These are phyloP conservation scores for Nomada goodeniana DNA, from an alignment of 2,888 invertebrate genomes.

Conservation along the genomic window DNA sequence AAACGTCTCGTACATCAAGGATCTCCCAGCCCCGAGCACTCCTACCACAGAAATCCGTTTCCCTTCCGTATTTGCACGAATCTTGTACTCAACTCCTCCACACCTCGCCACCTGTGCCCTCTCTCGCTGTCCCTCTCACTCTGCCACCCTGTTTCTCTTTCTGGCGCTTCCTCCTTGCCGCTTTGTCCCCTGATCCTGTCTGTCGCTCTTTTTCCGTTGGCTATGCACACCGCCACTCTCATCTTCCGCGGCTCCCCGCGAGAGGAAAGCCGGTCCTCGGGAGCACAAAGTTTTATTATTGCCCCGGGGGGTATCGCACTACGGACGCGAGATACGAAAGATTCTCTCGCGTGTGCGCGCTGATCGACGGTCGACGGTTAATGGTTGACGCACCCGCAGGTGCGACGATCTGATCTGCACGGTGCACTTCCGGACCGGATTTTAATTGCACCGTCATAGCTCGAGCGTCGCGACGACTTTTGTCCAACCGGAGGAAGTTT, in stretches of 20 bases:
- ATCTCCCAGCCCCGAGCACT: conserved; percentile 67
- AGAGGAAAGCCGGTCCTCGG: conserved; percentile 67
- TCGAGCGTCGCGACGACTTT: too few species aligned
- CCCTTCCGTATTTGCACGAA: conserved; percentile 74
- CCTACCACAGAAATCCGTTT: conserved; percentile 70
- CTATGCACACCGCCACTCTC: conserved; percentile 4
- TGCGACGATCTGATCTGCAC: too few species aligned
- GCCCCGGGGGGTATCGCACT: conserved; percentile 70
- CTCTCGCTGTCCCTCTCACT: conserved; percentile 4
- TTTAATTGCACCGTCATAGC: too few species aligned
- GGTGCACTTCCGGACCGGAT: too few species aligned
- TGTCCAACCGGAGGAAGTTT: too few species aligned
- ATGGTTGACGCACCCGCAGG: neutral
- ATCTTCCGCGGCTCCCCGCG: conserved; percentile 39
- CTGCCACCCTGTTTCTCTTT: conserved; percentile 7
- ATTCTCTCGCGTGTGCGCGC: conserved; percentile 36
- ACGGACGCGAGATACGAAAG: conserved; percentile 61
- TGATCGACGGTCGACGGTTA: neutral
- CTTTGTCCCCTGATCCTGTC: conserved; percentile 29
- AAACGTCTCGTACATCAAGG: conserved; percentile 66
- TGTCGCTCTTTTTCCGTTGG: conserved; percentile 9
- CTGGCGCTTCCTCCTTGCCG: neutral
- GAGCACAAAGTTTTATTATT: conserved; percentile 77
- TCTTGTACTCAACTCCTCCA: conserved; percentile 60
- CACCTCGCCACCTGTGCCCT: conserved; percentile 17